These are phyloP conservation scores for Actenoides lindsayi DNA, from an alignment of 2,113 vertebrate genomes.

Conservation along the genomic window DNA sequence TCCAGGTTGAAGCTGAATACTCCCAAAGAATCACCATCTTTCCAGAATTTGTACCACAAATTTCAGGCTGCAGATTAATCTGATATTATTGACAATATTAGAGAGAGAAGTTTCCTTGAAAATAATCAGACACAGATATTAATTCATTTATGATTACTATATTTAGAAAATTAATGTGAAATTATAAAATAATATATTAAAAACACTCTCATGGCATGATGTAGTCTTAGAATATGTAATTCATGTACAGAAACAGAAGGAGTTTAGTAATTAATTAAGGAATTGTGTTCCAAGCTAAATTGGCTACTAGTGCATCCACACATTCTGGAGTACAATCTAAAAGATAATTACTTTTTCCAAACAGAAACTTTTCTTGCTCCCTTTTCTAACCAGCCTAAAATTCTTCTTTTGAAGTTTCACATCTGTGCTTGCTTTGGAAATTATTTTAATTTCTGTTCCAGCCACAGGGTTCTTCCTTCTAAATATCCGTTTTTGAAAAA, in stretches of 20 bases:
- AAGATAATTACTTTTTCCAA: background rate
- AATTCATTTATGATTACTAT: background rate
- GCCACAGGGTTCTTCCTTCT: background rate
- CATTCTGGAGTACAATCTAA: background rate
- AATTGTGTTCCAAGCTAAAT: background rate
- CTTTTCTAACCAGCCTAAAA: background rate
- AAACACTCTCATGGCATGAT: background rate
- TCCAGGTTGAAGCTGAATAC: background rate
- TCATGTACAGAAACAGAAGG: background rate
- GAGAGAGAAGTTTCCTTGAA: background rate
- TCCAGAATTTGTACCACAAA: background rate
- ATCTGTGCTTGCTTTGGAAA: background rate
- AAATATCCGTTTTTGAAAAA: background rate
- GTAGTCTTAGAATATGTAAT: background rate
- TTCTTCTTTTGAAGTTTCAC: background rate
- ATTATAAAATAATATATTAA: background rate
- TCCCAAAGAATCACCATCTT: background rate
- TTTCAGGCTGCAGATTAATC: background rate
- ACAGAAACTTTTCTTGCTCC: background rate
- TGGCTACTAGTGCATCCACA: background rate
- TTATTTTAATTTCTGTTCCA: background rate
- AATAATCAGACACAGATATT: background rate
- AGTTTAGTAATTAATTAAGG: background rate
- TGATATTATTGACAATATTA: background rate
- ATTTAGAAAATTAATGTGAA: background rate